Evolutionary conservation across 2,797 vertebrate species (phyloP).

Genomic region (Paguma larvata): DNA sequence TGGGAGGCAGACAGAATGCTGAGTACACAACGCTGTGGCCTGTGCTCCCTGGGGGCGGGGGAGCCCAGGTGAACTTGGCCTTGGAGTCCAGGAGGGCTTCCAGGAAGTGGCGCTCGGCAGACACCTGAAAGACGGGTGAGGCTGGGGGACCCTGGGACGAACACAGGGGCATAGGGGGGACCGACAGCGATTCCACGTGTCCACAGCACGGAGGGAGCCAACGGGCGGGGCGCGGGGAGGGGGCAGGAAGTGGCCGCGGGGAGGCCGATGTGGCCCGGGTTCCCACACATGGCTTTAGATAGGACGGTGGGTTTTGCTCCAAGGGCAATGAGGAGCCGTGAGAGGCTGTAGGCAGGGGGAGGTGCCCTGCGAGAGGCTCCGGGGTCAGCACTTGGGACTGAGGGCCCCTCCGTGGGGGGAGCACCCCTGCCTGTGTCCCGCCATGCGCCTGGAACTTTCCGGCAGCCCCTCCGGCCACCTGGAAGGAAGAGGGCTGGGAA

Average conservation of each 20-base stretch:
- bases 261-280: neutral
- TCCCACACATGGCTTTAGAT: neutral
- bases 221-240: fast-evolving
- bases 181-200: neutral
- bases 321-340: neutral
- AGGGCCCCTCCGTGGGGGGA: too few relatives aligned
- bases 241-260: too few relatives aligned
- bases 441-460: neutral
- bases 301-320: neutral
- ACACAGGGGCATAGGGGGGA: neutral
- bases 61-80: neutral
- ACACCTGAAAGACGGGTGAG: neutral
- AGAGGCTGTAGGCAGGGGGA: neutral
- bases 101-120: neutral
- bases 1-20: neutral
- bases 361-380: neutral
- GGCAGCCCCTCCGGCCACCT: neutral
- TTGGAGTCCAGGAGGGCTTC: neutral
- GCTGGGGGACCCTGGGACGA: neutral
- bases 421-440: neutral
- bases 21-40: neutral
- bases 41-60: too few relatives aligned
- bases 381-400: neutral
- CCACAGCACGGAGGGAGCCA: neutral
- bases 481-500: neutral